These are phyloP conservation scores for Ochropleura plecta DNA, from an alignment of 2,888 invertebrate genomes.

Conservation along the genomic window DNA sequence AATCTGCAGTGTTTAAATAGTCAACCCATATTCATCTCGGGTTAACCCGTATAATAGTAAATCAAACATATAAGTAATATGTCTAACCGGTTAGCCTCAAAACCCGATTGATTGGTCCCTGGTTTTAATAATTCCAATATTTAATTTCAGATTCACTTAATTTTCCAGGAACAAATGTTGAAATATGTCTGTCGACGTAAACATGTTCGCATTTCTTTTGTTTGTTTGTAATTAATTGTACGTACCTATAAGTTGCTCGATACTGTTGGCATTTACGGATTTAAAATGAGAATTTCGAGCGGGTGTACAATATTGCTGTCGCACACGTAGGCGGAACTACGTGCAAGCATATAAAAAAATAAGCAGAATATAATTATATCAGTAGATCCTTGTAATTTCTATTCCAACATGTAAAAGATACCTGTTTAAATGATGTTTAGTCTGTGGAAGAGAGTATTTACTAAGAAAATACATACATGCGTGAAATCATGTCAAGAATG, in stretches of 20 bases:
- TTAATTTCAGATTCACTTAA: background rate
- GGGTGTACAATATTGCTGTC: background rate
- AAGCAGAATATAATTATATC: slow-evolving; percentile 10
- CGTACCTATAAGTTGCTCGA: background rate
- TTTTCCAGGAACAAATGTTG: background rate
- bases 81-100: too few relatives aligned
- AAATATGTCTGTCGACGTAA: background rate
- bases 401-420: background rate
- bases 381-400: slow-evolving; percentile 8
- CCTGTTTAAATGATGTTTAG: background rate
- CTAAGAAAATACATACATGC: slow-evolving; percentile 20
- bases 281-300: slow-evolving; percentile 15
- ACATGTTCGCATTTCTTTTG: background rate
- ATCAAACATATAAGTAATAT: too few relatives aligned
- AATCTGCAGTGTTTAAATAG: too few relatives aligned
- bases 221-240: slow-evolving; percentile 12
- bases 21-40: too few relatives aligned
- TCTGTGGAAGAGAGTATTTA: background rate
- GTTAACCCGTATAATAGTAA: too few relatives aligned
- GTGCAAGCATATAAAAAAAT: background rate
- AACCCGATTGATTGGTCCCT: too few relatives aligned
- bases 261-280: slow-evolving; percentile 21
- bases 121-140: too few relatives aligned
- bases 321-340: slow-evolving; percentile 3
- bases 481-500: slow-evolving; percentile 11